Evolutionary conservation across 2,888 invertebrate species (phyloP), one percentile per base, ranked within the genome.

Genomic region (Caenorhabditis sp.): DNA sequence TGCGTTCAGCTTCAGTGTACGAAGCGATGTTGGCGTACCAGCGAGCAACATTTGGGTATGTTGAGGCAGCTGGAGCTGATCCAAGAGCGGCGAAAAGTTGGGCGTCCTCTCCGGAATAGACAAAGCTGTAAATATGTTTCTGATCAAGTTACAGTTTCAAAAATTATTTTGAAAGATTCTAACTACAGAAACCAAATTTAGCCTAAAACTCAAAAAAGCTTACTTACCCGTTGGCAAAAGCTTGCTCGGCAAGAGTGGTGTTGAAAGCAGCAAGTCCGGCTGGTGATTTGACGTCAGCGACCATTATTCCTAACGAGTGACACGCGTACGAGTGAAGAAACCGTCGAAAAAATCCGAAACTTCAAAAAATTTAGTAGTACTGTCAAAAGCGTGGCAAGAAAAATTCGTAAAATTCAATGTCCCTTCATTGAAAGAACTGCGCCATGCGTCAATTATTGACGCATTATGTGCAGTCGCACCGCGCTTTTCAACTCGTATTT

Each of bases 1-100:
- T 68, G 58, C 80, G 74, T 72, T 82, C 81, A 59, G 76, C 76
- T 36, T 80, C 78, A 49, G 76, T 73, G 78, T 82, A 86, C 50
- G 76, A 76, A 62, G 79, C 80, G 53, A 86, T 81, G 78, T 86
- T 76, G 60, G 78, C 79, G 80, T 78, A 84, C 86, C 86, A 86
- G 54, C 86, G 83, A 31, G 82, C 81, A 43, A 84, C 72, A 69
- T 84, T 74, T 66, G 83, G 74, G 73, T 78, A 78, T 51, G 77
- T 80, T 73, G 71, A 68, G 63, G 79, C 79, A 58, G 65, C 65
- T 37, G 69, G 63, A 31, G 75, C 71, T 19, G 76, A 57, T 21
- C 65, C 62, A 6, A 10, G 10, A 6, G 31, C 31, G 31, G 31
- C 31, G 31, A 80, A 83, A 49, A 76, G 66, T 62, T 71, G 62